Base-by-base conservation (phyloP, 2,888 invertebrate genomes). In the Tribolium freemani region DNA sequence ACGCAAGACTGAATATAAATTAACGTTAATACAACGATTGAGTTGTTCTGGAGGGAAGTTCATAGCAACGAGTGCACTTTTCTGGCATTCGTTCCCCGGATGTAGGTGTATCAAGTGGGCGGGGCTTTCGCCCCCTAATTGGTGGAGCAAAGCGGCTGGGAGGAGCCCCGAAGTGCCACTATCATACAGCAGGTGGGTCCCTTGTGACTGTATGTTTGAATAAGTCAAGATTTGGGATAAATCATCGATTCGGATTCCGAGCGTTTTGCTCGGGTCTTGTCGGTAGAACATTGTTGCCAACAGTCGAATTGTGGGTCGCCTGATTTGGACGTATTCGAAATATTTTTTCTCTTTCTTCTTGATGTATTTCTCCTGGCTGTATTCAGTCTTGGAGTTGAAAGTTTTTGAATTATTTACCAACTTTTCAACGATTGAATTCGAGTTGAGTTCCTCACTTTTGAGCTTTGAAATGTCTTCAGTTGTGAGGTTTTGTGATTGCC, bases 321-420 rank as follows among this genome's bases (percentile, higher is more conserved):
- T 88, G 56, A 98, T 90, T 77, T 93, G 92, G 10, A 97, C 88
- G 82, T 92, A 94, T 81, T 94, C 94, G 83, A 92, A 94, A 87
- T 97, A 98, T 87, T 98, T 98, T 80, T 93, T 94, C 81, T 96
- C 95, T 85, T 99, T 99, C 85, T 98, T 98, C 80, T 93, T 94
- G 50, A 98, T 89, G 85, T 98, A 99, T 85, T 98, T 98, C 79
- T 96, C 95, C 85, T 98, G 95, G 0, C 95, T 94, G 85, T 93
- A 98, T 81, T 94, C 96, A 0, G 97, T 98, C 88, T 98, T 98
- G 68, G 91, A 89, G 44, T 91, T 90, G 85, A 98, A 99, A 0
- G 97, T 96, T 77, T 92, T 93, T 10, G 97, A 98, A 84, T 97
- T 97, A 74, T 93, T 94, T 58, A 98, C 94, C 9, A 99, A 88